Conservation (phyloP, 2,113 vertebrate genomes). For the Gasterosteus nipponicus region DNA sequence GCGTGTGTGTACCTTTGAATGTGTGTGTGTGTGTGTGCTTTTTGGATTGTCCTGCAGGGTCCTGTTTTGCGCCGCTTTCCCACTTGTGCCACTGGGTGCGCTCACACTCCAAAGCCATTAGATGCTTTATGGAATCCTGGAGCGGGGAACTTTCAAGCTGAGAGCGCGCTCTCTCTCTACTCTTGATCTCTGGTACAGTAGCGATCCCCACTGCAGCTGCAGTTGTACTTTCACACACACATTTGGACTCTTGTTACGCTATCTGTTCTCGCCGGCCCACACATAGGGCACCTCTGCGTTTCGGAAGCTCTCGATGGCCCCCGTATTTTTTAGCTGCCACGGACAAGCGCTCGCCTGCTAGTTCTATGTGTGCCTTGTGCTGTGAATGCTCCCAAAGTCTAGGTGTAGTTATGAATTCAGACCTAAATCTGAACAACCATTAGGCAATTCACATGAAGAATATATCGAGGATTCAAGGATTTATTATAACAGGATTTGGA, state of each 20-base stretch:
- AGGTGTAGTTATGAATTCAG: too few species aligned
- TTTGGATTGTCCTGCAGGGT: slow-evolving; percentile 74
- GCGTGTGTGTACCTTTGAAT: slow-evolving; percentile 36
- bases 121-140: slow-evolving; percentile 73
- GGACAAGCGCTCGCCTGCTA: slow-evolving; percentile 30
- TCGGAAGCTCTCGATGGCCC: slow-evolving; percentile 22
- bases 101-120: slow-evolving; percentile 80
- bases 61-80: slow-evolving; percentile 67
- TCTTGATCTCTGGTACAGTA: slow-evolving; percentile 64
- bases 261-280: slow-evolving; percentile 63
- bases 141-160: slow-evolving; percentile 72
- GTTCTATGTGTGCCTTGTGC: slow-evolving; percentile 44
- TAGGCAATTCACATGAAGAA: too few species aligned
- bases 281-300: slow-evolving; percentile 27
- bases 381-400: slow-evolving; percentile 53
- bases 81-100: slow-evolving; percentile 69
- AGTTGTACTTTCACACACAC: slow-evolving; percentile 57
- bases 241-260: slow-evolving; percentile 61
- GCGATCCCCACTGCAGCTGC: slow-evolving; percentile 58
- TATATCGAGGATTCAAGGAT: too few species aligned
- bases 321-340: slow-evolving; percentile 29
- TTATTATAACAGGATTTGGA: too few species aligned
- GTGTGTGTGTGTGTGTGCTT: slow-evolving; percentile 57
- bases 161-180: slow-evolving; percentile 62
- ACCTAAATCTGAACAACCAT: too few species aligned